These are phyloP conservation scores for Gallinago solitaria DNA, from an alignment of 2,797 vertebrate genomes.

Conservation along the genomic window DNA sequence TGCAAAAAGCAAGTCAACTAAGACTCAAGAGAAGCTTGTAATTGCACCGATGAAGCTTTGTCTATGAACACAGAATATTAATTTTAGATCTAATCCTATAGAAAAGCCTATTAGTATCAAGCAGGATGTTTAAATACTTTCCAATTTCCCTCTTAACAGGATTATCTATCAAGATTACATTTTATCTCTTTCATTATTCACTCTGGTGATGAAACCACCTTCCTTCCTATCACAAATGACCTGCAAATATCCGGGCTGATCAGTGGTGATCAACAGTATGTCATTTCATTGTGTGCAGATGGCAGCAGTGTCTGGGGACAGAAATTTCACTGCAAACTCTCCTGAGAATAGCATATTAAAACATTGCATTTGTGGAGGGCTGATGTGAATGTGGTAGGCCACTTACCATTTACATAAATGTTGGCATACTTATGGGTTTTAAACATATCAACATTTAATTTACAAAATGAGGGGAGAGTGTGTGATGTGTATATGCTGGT, in stretches of 20 bases:
- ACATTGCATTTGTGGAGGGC: background rate
- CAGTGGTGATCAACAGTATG: background rate
- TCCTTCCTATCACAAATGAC: constrained; percentile 2
- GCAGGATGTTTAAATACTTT: constrained; percentile 30
- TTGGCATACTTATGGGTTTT: background rate
- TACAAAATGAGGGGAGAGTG: background rate
- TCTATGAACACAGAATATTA: constrained; percentile 4
- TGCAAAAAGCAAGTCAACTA: background rate
- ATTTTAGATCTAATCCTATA: constrained; percentile 24
- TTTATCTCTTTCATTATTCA: constrained; percentile 37
- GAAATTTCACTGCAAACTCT: constrained; percentile 7
- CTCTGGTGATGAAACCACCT: background rate
- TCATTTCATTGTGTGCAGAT: background rate
- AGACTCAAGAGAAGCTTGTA: background rate
- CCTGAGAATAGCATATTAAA: background rate
- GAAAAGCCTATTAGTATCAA: constrained; percentile 16
- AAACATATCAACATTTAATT: constrained; percentile 2
- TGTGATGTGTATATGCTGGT: background rate
- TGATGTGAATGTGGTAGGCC: background rate
- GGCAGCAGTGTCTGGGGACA: background rate
- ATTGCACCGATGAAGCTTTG: background rate
- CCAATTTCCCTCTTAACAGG: constrained; percentile 28
- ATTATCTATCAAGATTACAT: constrained; percentile 45
- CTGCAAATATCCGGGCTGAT: background rate
- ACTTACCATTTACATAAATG: background rate